Percentiles rank a stretch among this genome's conserved stretches.
Evolutionary conservation across 2,797 vertebrate species (phyloP).

Genomic region (Tarsius wallacei): DNA sequence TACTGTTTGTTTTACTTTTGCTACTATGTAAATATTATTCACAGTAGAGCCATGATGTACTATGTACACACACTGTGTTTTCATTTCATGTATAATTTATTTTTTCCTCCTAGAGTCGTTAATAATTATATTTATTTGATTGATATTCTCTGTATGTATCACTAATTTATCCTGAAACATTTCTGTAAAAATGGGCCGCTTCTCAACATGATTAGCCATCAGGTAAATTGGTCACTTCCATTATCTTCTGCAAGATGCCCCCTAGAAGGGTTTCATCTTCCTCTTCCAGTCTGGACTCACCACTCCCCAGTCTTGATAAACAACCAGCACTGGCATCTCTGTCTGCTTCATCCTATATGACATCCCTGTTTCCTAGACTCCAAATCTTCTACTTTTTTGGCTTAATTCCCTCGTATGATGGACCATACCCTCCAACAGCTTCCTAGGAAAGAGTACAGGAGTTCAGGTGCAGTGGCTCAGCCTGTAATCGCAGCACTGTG

Average conservation of each 20-base stretch:
- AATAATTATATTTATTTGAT: constrained; percentile 14
- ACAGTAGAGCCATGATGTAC: constrained; percentile 5
- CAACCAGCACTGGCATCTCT: neutral
- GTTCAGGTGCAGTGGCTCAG: too few species aligned
- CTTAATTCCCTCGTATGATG: neutral
- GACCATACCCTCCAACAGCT: neutral
- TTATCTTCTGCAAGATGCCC: neutral
- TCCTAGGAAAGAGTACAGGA: neutral
- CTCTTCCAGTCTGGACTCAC: neutral
- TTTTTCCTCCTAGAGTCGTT: constrained; percentile 33
- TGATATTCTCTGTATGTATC: neutral
- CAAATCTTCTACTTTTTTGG: neutral
- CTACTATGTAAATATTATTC: constrained; percentile 25
- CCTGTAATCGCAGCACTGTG: too few species aligned
- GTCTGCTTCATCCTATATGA: neutral
- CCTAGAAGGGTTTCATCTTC: neutral
- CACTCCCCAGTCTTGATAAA: neutral
- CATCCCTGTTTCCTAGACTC: neutral
- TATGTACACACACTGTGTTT: neutral
- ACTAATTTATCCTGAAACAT: neutral
- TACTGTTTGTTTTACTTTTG: constrained; percentile 7
- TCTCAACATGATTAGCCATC: neutral
- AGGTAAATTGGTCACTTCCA: neutral
- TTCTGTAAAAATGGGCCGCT: constrained; percentile 7
- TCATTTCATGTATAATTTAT: neutral